Evolutionary conservation across 2,113 vertebrate genomes (phyloP), one percentile per base, ranked within the genome.

Genomic region (Galemys pyrenaicus): DNA sequence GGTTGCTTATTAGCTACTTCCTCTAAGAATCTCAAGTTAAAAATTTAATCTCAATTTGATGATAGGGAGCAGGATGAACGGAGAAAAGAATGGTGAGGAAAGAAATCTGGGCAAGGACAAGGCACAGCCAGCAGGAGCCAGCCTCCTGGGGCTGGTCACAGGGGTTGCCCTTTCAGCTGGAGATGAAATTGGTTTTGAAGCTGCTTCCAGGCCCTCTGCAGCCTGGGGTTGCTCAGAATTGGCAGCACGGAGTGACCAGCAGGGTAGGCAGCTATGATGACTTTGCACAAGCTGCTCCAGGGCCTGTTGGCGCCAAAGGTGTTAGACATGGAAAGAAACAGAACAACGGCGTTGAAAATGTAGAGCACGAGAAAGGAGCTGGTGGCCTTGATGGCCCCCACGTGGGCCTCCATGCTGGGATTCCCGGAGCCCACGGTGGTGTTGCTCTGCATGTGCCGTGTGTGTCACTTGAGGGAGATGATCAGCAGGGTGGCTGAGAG

Each of bases 321-420:
- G 30, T 32, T 95, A 62, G 70, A 58, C 87, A 93, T 58, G 32
- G 35, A 91, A 9, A 96, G 13, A 41, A 95, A 94, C 0, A 97
- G 49, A 58, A 91, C 89, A 4, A 94, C 1, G 3, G 95, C 84
- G 4, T 92, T 96, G n/a, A 37, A 58, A 39, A 92, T 41, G 35
- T 96, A 97, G 60, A 97, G 51, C 44, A 97, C 5, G 3, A 96
- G 90, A 26, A 96, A 96, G 11, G 15, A 89, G 67, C 82, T 81
- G 60, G 92, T 96, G 0, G 95, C 93, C 39, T 83, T 94, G 88
- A 95, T 94, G 60, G 95, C 96, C 0, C 94, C 87, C 39, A 80
- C 0, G 44, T 97, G 97, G 30, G 96, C 97, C 39, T 96, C 75
- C 92, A 92, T 92, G 46, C 87, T 94, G 80, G 94, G 75, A 84